Conservation (phyloP, 2,797 vertebrate genomes). For the Pogonophryne albipinna region DNA sequence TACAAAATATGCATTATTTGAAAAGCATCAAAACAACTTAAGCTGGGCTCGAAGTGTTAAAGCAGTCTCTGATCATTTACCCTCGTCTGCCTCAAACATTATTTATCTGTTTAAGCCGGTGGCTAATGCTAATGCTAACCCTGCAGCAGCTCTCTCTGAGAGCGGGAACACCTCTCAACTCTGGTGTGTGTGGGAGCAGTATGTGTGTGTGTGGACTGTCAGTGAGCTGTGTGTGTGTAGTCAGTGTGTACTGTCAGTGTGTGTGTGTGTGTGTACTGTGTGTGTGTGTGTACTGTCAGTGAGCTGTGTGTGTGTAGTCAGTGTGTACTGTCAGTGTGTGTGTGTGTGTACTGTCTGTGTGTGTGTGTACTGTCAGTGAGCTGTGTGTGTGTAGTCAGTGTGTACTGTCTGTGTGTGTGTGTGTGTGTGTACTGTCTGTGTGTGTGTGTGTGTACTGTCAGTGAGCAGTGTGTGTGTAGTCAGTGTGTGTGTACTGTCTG, state of each 20-base stretch:
- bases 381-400: neutral
- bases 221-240: neutral
- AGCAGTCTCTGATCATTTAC: neutral
- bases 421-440: too few species aligned
- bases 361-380: too few species aligned
- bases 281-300: neutral
- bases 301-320: too few species aligned
- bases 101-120: slow-evolving; percentile 15
- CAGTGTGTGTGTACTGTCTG: too few species aligned
- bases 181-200: neutral
- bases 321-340: too few species aligned
- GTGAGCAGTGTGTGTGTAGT: too few species aligned
- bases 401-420: too few species aligned
- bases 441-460: too few species aligned
- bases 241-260: neutral
- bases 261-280: slow-evolving; percentile 3
- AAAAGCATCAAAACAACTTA: neutral
- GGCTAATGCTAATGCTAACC: slow-evolving; percentile 11
- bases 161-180: slow-evolving; percentile 47
- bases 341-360: too few species aligned
- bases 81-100: slow-evolving; percentile 5
- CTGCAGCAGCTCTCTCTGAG: too few species aligned
- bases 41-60: slow-evolving; percentile 1
- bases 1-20: neutral
- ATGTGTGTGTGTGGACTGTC: neutral